Percentiles rank a stretch among this genome's conserved stretches.
Conservation (phyloP, 2,797 vertebrate species). For the Hyperoplus lanceolatus region DNA sequence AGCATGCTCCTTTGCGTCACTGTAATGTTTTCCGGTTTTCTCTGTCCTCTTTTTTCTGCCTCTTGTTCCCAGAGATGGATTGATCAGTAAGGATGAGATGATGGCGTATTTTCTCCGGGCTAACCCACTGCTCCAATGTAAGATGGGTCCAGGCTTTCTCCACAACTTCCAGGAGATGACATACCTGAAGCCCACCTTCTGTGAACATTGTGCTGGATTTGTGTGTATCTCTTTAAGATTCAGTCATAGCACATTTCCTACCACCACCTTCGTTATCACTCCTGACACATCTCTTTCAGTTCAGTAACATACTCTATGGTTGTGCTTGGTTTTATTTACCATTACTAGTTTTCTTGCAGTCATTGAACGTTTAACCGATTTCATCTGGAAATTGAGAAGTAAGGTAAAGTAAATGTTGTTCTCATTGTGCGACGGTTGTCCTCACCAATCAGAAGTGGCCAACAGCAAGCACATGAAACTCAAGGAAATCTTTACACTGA, state of each 20-base stretch:
- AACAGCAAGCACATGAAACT: no score
- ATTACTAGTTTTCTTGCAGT: background rate
- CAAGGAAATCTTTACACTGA: no score
- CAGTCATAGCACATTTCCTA: background rate
- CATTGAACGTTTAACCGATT: no score
- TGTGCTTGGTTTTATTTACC: background rate
- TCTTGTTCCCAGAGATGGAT: constrained; percentile 88
- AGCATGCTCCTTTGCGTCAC: background rate
- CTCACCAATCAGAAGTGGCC: no score
- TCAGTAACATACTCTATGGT: background rate
- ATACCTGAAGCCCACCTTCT: constrained; percentile 98
- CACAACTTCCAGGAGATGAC: constrained; percentile 98
- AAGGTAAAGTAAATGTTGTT: no score
- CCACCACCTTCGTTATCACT: background rate
- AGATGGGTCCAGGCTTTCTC: constrained; percentile 97
- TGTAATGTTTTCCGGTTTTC: background rate
- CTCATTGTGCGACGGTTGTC: no score
- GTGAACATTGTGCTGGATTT: constrained; percentile 98
- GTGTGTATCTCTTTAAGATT: constrained; percentile 85
- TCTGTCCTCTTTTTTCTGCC: background rate
- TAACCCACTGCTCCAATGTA: constrained; percentile 95
- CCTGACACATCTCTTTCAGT: no score
- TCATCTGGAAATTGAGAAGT: no score
- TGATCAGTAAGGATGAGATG: constrained; percentile 99
- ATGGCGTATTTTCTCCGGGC: constrained; percentile 96